Conservation (phyloP, 2,113 vertebrate species). For the Mirounga angustirostris region DNA sequence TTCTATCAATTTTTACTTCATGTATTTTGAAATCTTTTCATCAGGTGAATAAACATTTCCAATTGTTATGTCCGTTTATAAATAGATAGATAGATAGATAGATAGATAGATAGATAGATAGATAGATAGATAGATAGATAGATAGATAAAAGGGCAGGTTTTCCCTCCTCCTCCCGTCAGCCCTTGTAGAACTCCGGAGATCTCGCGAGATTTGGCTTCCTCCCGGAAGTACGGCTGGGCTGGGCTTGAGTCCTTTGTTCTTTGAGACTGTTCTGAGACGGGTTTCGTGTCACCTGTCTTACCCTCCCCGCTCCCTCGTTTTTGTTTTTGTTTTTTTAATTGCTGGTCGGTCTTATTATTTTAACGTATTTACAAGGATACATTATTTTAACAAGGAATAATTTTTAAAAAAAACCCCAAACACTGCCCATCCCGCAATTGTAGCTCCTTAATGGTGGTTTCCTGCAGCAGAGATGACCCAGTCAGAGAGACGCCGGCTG, state of each 20-base stretch:
- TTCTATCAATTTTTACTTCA: not conserved
- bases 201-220: not conserved
- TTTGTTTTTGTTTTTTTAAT: not conserved
- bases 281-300: accelerated
- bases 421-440: not conserved
- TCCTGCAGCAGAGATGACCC: not conserved
- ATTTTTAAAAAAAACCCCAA: not conserved
- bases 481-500: not conserved
- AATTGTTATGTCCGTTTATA: not conserved
- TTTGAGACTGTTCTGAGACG: not conserved
- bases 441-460: not conserved
- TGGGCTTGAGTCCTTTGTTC: not conserved
- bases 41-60: constrained; percentile 20
- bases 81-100: not conserved
- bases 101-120: too few species aligned
- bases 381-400: not conserved
- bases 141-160: not conserved
- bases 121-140: too few species aligned
- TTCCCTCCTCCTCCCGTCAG: not conserved
- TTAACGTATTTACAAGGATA: not conserved
- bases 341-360: not conserved
- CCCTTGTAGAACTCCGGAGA: not conserved
- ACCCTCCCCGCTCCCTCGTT: too few species aligned
- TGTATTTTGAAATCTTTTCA: not conserved
- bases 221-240: accelerated